Conservation (phyloP, 2,113 vertebrate species). For the Delphinus delphis region DNA sequence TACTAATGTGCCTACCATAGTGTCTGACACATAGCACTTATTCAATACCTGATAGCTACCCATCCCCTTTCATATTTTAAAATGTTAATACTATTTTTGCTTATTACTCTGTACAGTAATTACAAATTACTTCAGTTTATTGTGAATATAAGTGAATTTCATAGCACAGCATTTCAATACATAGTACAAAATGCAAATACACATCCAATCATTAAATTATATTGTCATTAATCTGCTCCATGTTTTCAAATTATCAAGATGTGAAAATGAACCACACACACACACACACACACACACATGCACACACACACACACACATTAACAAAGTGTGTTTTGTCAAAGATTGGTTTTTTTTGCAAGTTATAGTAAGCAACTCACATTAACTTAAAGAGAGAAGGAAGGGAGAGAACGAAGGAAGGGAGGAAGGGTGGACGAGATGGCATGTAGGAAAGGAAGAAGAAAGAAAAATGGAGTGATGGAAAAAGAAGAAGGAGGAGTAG, state of each 20-base stretch:
- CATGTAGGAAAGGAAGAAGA: background rate
- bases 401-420: background rate
- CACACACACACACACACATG: background rate
- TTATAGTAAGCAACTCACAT: background rate
- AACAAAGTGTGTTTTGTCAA: background rate
- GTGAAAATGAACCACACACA: background rate
- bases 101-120: background rate
- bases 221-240: background rate
- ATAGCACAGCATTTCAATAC: background rate
- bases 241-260: background rate
- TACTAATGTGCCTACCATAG: background rate
- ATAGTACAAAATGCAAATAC: background rate
- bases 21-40: background rate
- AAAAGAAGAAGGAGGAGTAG: background rate
- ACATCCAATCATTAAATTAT: background rate
- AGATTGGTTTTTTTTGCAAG: background rate
- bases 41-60: background rate
- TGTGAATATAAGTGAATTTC: background rate
- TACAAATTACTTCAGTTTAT: background rate
- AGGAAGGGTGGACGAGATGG: background rate
- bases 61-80: background rate
- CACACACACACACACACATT: background rate
- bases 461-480: background rate
- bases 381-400: background rate
- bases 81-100: background rate